phyloP scores from a whole-genome alignment of 2,888 invertebrate species.

The Scrobipalpa costella region DNA sequence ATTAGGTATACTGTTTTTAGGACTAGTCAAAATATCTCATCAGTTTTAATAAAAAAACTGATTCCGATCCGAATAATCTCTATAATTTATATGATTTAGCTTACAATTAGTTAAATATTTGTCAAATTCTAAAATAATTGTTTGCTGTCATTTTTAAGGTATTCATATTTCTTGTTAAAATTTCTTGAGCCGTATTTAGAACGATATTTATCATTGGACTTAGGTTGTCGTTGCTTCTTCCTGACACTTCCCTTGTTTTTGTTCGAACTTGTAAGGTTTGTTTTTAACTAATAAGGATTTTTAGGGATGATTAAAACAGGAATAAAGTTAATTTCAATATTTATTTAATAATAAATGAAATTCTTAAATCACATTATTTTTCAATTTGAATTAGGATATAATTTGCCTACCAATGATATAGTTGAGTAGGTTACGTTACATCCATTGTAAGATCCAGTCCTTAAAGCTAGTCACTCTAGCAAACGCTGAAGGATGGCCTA shows the following conservation, averaged over 20 bases:
- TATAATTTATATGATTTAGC: no score
- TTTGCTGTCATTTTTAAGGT: no score
- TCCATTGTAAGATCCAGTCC: slow-evolving; percentile 49
- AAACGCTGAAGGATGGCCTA: slow-evolving; percentile 63
- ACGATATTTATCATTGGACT: neutral
- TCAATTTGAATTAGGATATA: neutral
- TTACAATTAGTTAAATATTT: no score
- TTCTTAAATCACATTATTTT: neutral
- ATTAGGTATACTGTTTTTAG: no score
- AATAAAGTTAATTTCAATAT: neutral
- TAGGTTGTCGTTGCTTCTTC: neutral
- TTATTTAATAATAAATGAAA: neutral
- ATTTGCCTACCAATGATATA: no score
- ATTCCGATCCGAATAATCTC: no score
- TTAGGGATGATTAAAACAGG: no score
- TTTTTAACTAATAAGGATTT: no score
- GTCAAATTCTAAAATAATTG: no score
- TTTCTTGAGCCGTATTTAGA: neutral
- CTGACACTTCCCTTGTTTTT: neutral
- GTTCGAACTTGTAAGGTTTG: no score
- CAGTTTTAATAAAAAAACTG: no score
- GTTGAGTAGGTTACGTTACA: neutral
- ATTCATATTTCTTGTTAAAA: neutral
- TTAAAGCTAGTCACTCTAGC: slow-evolving; percentile 57
- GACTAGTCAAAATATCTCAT: no score